Percentiles rank a stretch among this genome's conserved stretches.
These are phyloP conservation scores for Trachelus stipa DNA, from an alignment of 2,888 invertebrate genomes.

Conservation along the genomic window DNA sequence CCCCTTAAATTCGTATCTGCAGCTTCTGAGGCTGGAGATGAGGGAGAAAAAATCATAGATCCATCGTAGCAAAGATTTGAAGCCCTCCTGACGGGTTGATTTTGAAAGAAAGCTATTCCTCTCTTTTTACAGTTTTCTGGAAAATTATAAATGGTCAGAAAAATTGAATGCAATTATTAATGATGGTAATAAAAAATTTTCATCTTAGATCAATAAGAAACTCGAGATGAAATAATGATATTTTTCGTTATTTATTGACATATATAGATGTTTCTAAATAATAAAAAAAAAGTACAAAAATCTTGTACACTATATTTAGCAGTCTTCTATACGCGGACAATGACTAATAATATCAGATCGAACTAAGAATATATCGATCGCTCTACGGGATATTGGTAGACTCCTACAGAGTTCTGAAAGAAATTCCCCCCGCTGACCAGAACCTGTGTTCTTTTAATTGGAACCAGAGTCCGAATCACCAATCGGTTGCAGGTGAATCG, in stretches of 20 bases:
- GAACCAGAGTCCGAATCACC: constrained; percentile 57
- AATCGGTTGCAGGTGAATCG: constrained; percentile 62
- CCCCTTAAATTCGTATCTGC: constrained; percentile 13
- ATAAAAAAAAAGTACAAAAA: neutral
- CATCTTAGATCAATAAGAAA: neutral
- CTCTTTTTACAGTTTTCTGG: neutral
- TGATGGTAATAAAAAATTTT: neutral
- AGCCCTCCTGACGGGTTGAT: neutral
- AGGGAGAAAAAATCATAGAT: neutral
- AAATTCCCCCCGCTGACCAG: constrained; percentile 56
- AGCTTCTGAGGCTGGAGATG: neutral
- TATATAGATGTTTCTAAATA: neutral
- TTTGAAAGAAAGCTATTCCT: neutral
- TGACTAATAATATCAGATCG: constrained; percentile 50
- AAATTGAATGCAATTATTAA: neutral
- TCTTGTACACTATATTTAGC: neutral
- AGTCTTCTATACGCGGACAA: constrained; percentile 9
- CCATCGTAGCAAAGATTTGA: neutral
- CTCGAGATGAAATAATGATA: neutral
- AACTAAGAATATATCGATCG: constrained; percentile 42
- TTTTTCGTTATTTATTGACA: neutral
- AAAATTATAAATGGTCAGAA: neutral
- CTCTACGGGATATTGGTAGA: constrained; percentile 40
- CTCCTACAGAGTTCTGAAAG: constrained; percentile 39
- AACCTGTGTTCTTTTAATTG: constrained; percentile 64